Evolutionary conservation across 1,140 invertebrate genomes (phyloP).

Genomic region (Sinonovacula constricta): DNA sequence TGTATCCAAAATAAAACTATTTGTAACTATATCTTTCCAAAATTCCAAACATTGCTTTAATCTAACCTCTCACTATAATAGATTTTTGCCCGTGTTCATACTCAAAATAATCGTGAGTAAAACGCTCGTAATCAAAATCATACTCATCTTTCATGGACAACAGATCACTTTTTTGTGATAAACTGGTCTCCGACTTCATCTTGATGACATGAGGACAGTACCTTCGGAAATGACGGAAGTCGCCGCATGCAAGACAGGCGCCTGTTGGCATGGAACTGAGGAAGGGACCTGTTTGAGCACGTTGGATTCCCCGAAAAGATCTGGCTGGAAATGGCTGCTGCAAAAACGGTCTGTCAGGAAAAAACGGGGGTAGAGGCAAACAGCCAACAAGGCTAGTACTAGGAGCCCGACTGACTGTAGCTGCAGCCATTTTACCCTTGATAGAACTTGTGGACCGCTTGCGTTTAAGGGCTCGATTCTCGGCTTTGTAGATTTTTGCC

Average conservation of each 20-base stretch:
- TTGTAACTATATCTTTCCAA: too few relatives aligned
- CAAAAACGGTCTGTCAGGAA: too few relatives aligned
- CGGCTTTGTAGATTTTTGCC: slow-evolving; percentile 19
- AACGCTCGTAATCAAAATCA: slow-evolving; percentile 3
- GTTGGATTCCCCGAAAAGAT: too few relatives aligned
- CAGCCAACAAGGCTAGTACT: too few relatives aligned
- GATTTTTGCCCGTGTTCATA: not conserved
- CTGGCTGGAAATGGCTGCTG: too few relatives aligned
- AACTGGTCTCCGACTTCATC: not conserved
- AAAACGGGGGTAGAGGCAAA: too few relatives aligned
- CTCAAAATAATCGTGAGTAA: not conserved
- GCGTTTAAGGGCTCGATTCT: slow-evolving; percentile 10
- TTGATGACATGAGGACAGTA: not conserved
- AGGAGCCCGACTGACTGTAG: not conserved
- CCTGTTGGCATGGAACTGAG: too few relatives aligned
- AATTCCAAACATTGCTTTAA: not conserved
- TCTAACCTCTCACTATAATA: slow-evolving; percentile 18
- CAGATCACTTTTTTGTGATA: not conserved
- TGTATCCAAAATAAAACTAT: slow-evolving; percentile 21
- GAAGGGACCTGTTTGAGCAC: too few relatives aligned
- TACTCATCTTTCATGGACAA: slow-evolving; percentile 19
- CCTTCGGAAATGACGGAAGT: not conserved
- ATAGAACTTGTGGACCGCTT: not conserved
- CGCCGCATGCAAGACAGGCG: not conserved
- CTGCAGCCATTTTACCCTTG: too few relatives aligned